Conservation (phyloP, 1,140 invertebrate genomes). For the Drosophila erecta region DNA sequence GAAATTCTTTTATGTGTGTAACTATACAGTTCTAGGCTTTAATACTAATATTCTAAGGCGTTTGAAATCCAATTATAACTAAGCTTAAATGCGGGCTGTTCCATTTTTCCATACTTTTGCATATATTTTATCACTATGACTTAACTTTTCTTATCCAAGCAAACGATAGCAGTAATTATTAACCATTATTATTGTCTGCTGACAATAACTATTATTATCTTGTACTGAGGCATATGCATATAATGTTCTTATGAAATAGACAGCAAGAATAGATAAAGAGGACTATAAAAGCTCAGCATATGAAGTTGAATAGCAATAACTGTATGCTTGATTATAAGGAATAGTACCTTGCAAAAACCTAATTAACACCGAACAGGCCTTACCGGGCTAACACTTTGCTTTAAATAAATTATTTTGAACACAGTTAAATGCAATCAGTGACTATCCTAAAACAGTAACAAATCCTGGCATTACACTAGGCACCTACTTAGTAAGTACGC, state of each 20-base stretch:
- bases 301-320: not conserved
- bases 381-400: not conserved
- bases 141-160: conserved; percentile 2
- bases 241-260: not conserved
- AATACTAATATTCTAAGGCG: too few relatives aligned
- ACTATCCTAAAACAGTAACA: not conserved
- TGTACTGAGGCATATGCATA: not conserved
- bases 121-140: not conserved
- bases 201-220: not conserved
- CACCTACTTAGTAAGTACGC: conserved; percentile 1
- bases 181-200: conserved; percentile 17
- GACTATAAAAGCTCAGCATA: not conserved
- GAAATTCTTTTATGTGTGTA: too few relatives aligned
- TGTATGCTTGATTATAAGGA: not conserved
- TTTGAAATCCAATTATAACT: too few relatives aligned
- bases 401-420: not conserved
- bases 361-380: not conserved
- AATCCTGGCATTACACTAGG: not conserved
- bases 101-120: too few relatives aligned
- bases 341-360: too few relatives aligned
- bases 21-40: not conserved
- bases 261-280: not conserved
- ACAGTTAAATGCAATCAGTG: not conserved
- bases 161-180: conserved; percentile 11
- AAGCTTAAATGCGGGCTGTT: not conserved